Conservation (phyloP, 2,113 vertebrate genomes). For the Odocoileus virginianus region DNA sequence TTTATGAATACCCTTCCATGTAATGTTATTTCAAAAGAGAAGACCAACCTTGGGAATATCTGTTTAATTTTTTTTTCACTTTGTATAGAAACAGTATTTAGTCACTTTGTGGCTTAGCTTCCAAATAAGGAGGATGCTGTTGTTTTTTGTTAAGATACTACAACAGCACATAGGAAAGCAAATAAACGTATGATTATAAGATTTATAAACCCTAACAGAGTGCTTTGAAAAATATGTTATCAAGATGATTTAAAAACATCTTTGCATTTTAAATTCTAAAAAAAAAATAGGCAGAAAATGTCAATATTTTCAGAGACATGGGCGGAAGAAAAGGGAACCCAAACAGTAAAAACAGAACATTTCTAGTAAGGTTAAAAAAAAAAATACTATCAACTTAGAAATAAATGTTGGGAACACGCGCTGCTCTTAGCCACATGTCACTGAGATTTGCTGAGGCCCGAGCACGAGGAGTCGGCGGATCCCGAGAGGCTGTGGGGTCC, state of each 20-base stretch:
- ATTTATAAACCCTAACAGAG: not conserved
- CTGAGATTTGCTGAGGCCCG: constrained; percentile 33
- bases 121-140: not conserved
- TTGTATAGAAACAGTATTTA: not conserved
- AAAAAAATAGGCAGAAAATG: not conserved
- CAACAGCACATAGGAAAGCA: not conserved
- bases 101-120: not conserved
- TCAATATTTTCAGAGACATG: not conserved
- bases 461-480: not conserved
- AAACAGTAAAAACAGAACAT: not conserved
- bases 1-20: not conserved
- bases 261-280: not conserved
- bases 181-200: not conserved
- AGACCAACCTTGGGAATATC: not conserved
- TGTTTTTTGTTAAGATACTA: constrained; percentile 3
- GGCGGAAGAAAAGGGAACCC: not conserved
- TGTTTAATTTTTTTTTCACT: not conserved
- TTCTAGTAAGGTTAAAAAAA: not conserved
- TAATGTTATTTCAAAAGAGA: constrained; percentile 21
- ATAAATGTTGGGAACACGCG: not conserved
- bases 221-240: not conserved
- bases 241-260: not conserved
- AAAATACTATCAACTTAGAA: constrained; percentile 9
- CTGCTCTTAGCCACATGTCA: not conserved
- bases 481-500: not conserved